These are phyloP conservation scores for Pteronura brasiliensis DNA, from an alignment of 2,113 vertebrate species.

Conservation along the genomic window DNA sequence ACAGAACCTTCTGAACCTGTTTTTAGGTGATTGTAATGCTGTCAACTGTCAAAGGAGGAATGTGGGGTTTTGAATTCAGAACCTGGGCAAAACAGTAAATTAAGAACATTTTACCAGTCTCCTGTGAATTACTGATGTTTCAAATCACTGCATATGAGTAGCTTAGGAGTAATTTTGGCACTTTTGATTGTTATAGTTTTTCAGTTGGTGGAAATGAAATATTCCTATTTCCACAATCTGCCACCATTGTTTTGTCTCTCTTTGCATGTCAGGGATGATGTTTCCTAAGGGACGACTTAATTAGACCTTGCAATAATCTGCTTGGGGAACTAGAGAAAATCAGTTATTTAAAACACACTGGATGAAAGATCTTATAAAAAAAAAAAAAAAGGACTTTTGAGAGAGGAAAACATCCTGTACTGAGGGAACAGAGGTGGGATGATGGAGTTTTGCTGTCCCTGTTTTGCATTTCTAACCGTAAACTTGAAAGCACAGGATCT, in stretches of 20 bases:
- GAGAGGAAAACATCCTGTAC: slow-evolving; percentile 50
- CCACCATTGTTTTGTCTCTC: slow-evolving; percentile 43
- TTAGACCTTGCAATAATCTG: slow-evolving; percentile 48
- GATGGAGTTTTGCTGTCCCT: slow-evolving; percentile 55
- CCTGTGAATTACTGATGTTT: slow-evolving; percentile 44
- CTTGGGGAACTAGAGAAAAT: slow-evolving; percentile 39
- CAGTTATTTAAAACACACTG: slow-evolving; percentile 42
- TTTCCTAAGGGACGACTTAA: slow-evolving; percentile 65
- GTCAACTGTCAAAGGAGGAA: slow-evolving; percentile 36
- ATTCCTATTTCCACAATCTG: slow-evolving; percentile 35
- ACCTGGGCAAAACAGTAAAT: slow-evolving; percentile 27
- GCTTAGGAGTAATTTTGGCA: background rate
- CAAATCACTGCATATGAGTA: slow-evolving; percentile 39
- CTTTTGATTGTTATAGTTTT: slow-evolving; percentile 38
- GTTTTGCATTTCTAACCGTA: slow-evolving; percentile 70
- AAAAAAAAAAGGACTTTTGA: slow-evolving; percentile 44
- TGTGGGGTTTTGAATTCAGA: slow-evolving; percentile 49
- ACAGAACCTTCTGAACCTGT: background rate
- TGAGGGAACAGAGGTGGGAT: slow-evolving; percentile 53
- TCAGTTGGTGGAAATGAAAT: slow-evolving; percentile 46
- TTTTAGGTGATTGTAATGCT: slow-evolving; percentile 48
- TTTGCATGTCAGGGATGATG: slow-evolving; percentile 26
- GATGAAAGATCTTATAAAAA: slow-evolving; percentile 37
- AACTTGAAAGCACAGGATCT: slow-evolving; percentile 67
- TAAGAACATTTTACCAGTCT: background rate